Base-by-base conservation (phyloP, 1,140 invertebrate genomes). In the Brachionus sp. region DNA sequence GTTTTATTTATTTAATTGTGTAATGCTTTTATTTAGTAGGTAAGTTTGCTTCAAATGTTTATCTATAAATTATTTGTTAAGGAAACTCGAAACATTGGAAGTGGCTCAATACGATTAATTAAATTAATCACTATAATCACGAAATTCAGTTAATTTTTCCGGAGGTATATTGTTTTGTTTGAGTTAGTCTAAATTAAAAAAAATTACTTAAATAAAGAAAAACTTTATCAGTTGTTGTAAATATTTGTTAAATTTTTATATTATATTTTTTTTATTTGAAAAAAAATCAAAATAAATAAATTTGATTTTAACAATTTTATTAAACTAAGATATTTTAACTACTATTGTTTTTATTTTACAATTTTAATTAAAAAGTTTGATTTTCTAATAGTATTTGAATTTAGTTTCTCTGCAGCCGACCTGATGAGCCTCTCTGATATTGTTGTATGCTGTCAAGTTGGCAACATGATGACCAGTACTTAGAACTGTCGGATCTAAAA, bases 321-420 rank as follows among this genome's bases (percentile, higher is more conserved):
- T 68, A 35, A 35, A 68, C 35, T 35, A 68, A 68, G 33, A n/a
- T 33, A 1, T 6, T 0, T n/a, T 35, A 68, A n/a, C 35, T 68
- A 35, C 35, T 68, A n/a, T 23, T n/a, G 19, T 25, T 12, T 29
- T 16, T 68, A 33, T 35, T n/a, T 35, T 68, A 35, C 29, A 68
- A 35, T 68, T 68, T 68, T 37, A 35, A 33, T 13, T 68, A 10
- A n/a, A n/a, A 13, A 35, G 33, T 29, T 0, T 3, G 16, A 68
- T 29, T 68, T 35, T 10, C 50, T 57, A 57, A 23, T 57, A 57
- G 9, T 57, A 57, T 57, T 75, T 46, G 25, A 75, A 75, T 75
- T 75, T 75, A 10, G 19, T 75, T 25, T 75, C 70, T 75, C 39
- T 75, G n/a, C 70, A 75, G 25, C 70, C 70, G 25, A 75, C 70